Evolutionary conservation across 2,797 vertebrate species (phyloP), one percentile per base, ranked within the genome.

Genomic region (Salarias fasciatus): DNA sequence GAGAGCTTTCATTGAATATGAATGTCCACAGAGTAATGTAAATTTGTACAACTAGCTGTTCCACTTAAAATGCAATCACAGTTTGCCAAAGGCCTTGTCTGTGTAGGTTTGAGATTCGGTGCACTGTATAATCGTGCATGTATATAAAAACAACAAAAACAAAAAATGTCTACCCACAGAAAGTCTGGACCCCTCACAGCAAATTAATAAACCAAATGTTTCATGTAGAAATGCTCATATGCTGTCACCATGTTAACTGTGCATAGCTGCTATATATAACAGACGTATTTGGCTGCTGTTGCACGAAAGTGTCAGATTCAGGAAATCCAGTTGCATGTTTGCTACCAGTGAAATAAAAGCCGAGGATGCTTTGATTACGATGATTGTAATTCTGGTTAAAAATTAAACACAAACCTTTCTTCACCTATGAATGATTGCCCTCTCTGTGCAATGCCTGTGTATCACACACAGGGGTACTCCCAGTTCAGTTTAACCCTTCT

Each of bases 391-490:
- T 15, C 47, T 54, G 45, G 11, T 47, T 43, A 54, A 75, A 75
- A 63, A 47, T 8, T 49, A 9, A 81, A 50, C 50, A 48, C 47
- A 43, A 53, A 70, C 45, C 53, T 52, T 29, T 67, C 47, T 71
- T 75, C 66, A 72, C 63, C 61, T 69, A 40, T 72, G 61, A 83
- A 72, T 74, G 72, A 70, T 47, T 73, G 67, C 43, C 66, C 40
- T 72, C 40, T 56, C 28, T 67, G 65, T 75, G 70, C 58, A 68
- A 35, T 8, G 7, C 76, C 58, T 78, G 53, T 55, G 63, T 82
- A 76, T 77, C 67, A 69, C 77, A 79, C 66, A 73, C 42, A 65
- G 52, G 65, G 72, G 65, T 72, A 50, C 70, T 83, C 70, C 73
- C 69, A 73, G 63, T 63, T 78, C 66, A 71, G 64, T 62, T 65